Evolutionary conservation across 53 echinoderm and acorn worm species (phyloP), one percentile per base, ranked within the genome.

Genomic region (Holothuria leucospilota): DNA sequence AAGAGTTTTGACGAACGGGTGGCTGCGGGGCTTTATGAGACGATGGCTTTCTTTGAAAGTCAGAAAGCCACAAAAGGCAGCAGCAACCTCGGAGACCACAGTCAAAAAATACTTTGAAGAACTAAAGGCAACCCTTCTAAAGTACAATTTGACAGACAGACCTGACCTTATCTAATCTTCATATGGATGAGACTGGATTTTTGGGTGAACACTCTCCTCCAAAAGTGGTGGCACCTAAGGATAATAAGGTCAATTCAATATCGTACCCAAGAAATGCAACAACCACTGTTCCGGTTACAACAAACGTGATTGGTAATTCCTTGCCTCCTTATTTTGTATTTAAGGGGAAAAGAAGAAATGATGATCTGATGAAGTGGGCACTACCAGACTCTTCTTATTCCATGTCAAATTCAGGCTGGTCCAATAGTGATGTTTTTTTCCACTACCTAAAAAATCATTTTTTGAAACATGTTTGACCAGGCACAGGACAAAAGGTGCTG

Each of bases 331-430:
- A 46, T 29, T 60, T 77, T 28, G 51, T 87, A 18, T 63, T 87
- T 15, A 78, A 87, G 51, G 87, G 87, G 49, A 78, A 87, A 51
- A 25, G 59, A 52, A 51, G 42, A 24, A 18, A 34, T 25, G n/a
- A 26, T 5, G 66, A 62, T 7, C 26, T 87, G 25, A 78, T 23
- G 26, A 29, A 78, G 6, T 77, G 30, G 18, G 58, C 59, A 15
- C 30, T 87, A 6, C 78, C 77, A 12, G 67, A 66, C 7, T 77
- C 51, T 34, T 39, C 39, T 28, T 87, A 77, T 23, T n/a, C 30
- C 20, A 87, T 78, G 26, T 77, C 62, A 2, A 65, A 87, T 28
- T 77, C 59, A 18, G 67, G 87, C 2, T 78, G 87, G 87, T 62
- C 62, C 6, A 87, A 77, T 5, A 18, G 41, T 11, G 59, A 86